Conservation (phyloP, 2,797 vertebrate genomes). For the Gastrophryne carolinensis region DNA sequence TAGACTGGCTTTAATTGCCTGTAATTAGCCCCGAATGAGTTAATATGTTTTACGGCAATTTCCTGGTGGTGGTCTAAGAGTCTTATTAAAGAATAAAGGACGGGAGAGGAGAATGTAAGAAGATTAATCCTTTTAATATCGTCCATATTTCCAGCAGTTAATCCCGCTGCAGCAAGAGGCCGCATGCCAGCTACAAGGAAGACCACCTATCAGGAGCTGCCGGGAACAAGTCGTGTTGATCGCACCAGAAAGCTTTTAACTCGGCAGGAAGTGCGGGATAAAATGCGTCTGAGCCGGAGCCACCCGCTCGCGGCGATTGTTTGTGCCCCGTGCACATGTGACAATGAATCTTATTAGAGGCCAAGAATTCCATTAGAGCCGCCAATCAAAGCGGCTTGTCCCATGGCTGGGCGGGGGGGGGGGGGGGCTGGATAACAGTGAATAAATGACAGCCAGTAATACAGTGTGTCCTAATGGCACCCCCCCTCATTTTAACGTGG, state of each 20-base stretch:
- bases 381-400: neutral
- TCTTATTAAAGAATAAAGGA: neutral
- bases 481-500: neutral
- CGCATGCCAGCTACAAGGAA: neutral
- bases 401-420: neutral
- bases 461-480: neutral
- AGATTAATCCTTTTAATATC: constrained; percentile 35
- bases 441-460: too few relatives aligned
- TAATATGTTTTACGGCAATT: neutral
- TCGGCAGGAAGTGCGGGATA: neutral
- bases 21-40: neutral
- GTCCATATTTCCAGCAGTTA: neutral
- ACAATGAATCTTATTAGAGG: neutral
- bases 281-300: neutral
- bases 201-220: neutral
- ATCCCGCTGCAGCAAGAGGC: neutral
- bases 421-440: too few relatives aligned
- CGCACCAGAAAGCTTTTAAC: constrained; percentile 34
- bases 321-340: neutral
- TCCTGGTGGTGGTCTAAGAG: neutral
- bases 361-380: neutral
- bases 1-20: neutral
- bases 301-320: neutral
- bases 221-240: neutral
- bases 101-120: neutral